A percentile compares a stretch with the other conserved stretches of the same genome.
These are phyloP conservation scores for Hirundichthys speculiger DNA, from an alignment of 2,113 vertebrate species.

Conservation along the genomic window DNA sequence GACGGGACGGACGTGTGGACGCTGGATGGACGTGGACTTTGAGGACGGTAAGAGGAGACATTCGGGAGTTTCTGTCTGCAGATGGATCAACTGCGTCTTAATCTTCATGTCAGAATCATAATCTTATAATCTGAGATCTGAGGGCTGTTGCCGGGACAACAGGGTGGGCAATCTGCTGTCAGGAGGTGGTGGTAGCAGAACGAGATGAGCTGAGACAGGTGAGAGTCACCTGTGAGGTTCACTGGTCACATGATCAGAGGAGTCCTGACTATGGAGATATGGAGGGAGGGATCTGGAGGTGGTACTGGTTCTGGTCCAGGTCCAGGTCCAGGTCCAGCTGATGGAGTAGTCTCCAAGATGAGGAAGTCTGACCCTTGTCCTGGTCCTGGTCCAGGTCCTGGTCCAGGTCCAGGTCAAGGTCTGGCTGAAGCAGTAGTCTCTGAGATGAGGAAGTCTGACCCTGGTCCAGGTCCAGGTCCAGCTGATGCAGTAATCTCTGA, in stretches of 20 bases:
- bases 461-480: too few species aligned
- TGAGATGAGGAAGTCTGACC: too few species aligned
- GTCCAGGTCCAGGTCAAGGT: too few species aligned
- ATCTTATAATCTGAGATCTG: conserved; percentile 56
- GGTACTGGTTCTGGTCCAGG: too few species aligned
- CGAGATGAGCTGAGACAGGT: not conserved
- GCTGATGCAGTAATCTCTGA: too few species aligned
- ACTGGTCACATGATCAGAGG: not conserved
- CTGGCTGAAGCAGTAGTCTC: too few species aligned
- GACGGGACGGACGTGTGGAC: conserved; percentile 1
- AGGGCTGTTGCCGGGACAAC: conserved; percentile 27
- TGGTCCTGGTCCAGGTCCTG: too few species aligned
- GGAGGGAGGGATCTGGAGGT: too few species aligned
- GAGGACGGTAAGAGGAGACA: conserved; percentile 41
- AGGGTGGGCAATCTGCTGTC: not conserved
- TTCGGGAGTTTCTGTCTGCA: not conserved
- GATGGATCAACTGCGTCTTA: conserved; percentile 12
- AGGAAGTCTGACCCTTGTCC: too few species aligned
- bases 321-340: too few species aligned
- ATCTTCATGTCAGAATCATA: conserved; percentile 55
- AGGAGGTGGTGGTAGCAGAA: not conserved
- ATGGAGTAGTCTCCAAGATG: too few species aligned
- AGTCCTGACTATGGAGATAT: not conserved
- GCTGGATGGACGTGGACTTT: conserved; percentile 1
- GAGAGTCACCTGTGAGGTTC: not conserved